Evolutionary conservation across 2,113 vertebrate genomes (phyloP).

Genomic region (Lathamus discolor): DNA sequence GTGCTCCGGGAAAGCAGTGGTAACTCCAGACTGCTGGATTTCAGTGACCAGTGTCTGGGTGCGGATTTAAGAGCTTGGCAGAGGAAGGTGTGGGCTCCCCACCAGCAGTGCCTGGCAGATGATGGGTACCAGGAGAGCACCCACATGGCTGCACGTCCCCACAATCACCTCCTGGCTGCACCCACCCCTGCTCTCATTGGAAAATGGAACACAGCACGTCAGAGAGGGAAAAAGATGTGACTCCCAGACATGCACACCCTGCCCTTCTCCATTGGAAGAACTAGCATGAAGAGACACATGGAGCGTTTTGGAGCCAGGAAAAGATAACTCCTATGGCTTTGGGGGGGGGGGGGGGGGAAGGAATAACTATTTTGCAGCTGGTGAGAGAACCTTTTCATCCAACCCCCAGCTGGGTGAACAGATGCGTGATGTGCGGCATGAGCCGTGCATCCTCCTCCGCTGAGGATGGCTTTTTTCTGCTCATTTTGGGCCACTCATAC

Average conservation of each 20-base stretch:
- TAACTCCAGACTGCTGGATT: not conserved
- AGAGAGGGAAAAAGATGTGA: not conserved
- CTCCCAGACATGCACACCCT: not conserved
- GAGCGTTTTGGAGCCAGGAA: not conserved
- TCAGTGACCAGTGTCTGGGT: not conserved
- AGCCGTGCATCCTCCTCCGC: not conserved
- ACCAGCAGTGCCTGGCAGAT: not conserved
- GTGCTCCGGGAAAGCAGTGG: not conserved
- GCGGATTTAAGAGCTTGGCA: not conserved
- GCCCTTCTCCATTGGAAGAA: not conserved
- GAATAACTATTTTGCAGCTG: not conserved
- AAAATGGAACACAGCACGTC: not conserved
- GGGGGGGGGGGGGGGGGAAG: too few species aligned
- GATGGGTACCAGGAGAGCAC: rapidly evolving
- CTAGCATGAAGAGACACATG: not conserved
- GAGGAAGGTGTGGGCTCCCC: not conserved
- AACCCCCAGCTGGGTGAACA: not conserved
- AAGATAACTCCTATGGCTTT: not conserved
- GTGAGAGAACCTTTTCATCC: not conserved
- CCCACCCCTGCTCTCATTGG: not conserved
- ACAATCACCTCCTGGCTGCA: rapidly evolving
- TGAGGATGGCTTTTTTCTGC: not conserved
- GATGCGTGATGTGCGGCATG: not conserved
- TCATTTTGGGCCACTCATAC: not conserved
- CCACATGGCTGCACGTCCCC: not conserved